Percentiles rank a stretch among this genome's conserved stretches.
phyloP scores from a whole-genome alignment of 2,113 vertebrate species.

The Psammodynastes pulverulentus region DNA sequence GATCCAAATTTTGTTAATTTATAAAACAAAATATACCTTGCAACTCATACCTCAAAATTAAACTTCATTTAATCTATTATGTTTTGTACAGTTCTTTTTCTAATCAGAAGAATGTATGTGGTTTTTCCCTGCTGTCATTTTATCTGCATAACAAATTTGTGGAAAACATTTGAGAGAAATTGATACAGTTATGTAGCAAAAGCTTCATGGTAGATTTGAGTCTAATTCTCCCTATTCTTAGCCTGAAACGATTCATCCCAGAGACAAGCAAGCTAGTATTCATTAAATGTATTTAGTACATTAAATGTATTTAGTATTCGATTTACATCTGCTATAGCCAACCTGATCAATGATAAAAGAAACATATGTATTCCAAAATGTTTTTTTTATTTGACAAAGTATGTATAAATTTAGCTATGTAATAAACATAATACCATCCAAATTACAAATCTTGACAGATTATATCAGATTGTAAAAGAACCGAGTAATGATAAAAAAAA shows the following conservation, averaged over 20 bases:
- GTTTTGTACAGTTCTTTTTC: not conserved
- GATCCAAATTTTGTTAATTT: not conserved
- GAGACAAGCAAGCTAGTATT: not conserved
- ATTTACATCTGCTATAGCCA: not conserved
- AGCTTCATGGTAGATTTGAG: not conserved
- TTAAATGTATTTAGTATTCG: too few species aligned
- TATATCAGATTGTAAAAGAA: not conserved
- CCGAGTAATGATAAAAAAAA: not conserved
- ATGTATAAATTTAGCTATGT: not conserved
- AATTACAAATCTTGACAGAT: not conserved
- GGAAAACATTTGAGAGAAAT: not conserved
- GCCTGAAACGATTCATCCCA: not conserved
- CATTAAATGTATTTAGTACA: too few species aligned
- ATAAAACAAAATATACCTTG: not conserved
- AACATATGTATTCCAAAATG: not conserved
- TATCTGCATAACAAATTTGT: not conserved
- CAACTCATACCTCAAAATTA: not conserved
- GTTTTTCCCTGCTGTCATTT: not conserved
- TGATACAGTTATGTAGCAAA: not conserved
- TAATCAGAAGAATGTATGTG: not conserved
- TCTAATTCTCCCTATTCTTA: not conserved
- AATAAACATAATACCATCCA: not conserved
- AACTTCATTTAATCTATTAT: not conserved
- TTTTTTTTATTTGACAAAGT: not conserved
- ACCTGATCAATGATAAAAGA: not conserved